phyloP scores from a whole-genome alignment of 2,888 invertebrate species.

The Scotopteryx bipunctaria region DNA sequence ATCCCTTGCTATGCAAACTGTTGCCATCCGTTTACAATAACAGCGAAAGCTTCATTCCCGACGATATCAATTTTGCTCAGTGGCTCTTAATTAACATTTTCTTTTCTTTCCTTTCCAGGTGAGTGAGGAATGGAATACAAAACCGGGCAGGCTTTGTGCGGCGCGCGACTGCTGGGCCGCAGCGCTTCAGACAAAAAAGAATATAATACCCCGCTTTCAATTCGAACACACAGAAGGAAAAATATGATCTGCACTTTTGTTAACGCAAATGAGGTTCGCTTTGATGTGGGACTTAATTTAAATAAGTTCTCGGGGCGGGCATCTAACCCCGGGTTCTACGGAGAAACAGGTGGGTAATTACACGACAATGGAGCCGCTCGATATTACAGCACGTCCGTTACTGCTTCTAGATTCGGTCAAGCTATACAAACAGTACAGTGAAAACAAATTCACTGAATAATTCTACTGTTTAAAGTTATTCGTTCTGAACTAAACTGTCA shows the following conservation, averaged over 20 bases:
- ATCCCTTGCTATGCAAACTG: constrained; percentile 51
- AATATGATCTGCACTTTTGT: constrained; percentile 80
- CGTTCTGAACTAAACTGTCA: constrained; percentile 41
- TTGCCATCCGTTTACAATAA: constrained; percentile 72
- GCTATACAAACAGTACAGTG: constrained; percentile 22
- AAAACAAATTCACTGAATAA: constrained; percentile 32
- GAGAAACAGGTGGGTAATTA: constrained; percentile 49
- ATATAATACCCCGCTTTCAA: constrained; percentile 77
- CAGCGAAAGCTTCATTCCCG: constrained; percentile 64
- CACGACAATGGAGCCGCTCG: constrained; percentile 45
- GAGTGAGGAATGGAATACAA: constrained; percentile 77
- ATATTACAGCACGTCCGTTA: constrained; percentile 34
- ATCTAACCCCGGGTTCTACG: constrained; percentile 41
- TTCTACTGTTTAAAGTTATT: constrained; percentile 25
- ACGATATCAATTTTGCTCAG: constrained; percentile 79
- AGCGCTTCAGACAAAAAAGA: constrained; percentile 68
- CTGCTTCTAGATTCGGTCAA: constrained; percentile 17
- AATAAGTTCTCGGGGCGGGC: constrained; percentile 59
- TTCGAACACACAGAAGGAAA: constrained; percentile 73
- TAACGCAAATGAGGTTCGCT: constrained; percentile 78
- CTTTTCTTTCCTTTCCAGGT: constrained; percentile 82
- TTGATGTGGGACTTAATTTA: constrained; percentile 72
- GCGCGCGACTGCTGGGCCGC: constrained; percentile 48
- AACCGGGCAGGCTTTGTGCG: constrained; percentile 70
- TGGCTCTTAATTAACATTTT: constrained; percentile 82